These are phyloP conservation scores for Leptopilina myrica DNA, from an alignment of 2,888 invertebrate genomes.

Conservation along the genomic window DNA sequence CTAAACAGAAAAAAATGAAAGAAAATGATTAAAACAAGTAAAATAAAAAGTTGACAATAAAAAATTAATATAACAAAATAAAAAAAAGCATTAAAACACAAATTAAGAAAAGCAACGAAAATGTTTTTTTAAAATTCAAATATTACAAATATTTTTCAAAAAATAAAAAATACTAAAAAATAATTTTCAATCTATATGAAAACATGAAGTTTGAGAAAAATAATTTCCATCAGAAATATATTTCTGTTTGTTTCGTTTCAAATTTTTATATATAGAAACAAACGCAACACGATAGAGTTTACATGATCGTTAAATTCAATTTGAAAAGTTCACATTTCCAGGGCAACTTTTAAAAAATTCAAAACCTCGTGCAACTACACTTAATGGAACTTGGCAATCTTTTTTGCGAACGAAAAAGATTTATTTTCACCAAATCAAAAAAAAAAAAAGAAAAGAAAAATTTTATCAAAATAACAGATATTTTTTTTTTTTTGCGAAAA, in stretches of 20 bases:
- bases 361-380: not conserved
- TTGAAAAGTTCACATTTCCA: slow-evolving; percentile 1
- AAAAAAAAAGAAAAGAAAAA: not conserved
- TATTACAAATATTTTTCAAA: too few relatives aligned
- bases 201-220: not conserved
- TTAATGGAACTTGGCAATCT: slow-evolving; percentile 10
- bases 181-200: too few relatives aligned
- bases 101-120: too few relatives aligned
- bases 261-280: not conserved
- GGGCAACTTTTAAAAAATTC: slow-evolving; percentile 8
- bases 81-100: too few relatives aligned
- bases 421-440: not conserved
- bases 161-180: too few relatives aligned
- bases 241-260: not conserved
- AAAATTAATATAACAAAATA: too few relatives aligned
- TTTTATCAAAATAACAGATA: not conserved
- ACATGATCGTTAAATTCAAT: slow-evolving; percentile 3
- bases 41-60: too few relatives aligned
- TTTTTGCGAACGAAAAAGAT: not conserved
- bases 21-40: too few relatives aligned
- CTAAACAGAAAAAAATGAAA: too few relatives aligned
- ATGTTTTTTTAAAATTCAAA: too few relatives aligned
- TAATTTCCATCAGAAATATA: not conserved
- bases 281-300: not conserved
- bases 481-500: too few relatives aligned